These are phyloP conservation scores for Eupithecia abbreviata DNA, from an alignment of 2,888 invertebrate species.

Conservation along the genomic window DNA sequence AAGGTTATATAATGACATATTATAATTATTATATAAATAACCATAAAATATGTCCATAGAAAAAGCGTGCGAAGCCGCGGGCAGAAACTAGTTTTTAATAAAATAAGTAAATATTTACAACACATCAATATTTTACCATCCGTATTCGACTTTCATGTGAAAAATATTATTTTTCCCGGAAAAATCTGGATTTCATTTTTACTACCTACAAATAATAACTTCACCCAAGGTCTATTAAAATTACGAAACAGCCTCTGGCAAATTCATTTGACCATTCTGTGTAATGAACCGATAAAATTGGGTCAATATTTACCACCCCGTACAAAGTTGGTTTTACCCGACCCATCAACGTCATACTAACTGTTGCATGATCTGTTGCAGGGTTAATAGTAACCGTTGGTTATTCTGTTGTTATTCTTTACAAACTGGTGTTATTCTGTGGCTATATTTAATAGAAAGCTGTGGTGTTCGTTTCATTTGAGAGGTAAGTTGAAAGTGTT, in stretches of 20 bases:
- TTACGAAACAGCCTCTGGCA: conserved; percentile 26
- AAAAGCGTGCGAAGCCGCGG: too few species aligned
- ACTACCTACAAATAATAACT: conserved; percentile 17
- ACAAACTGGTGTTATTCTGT: conserved; percentile 15
- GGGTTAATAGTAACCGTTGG: conserved; percentile 14
- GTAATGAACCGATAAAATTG: conserved; percentile 31
- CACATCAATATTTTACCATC: background rate
- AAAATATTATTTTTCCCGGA: background rate
- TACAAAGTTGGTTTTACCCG: background rate
- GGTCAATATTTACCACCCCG: conserved; percentile 34
- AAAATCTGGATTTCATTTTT: background rate
- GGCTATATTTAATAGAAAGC: conserved; percentile 4
- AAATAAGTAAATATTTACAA: background rate
- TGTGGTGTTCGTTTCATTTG: background rate
- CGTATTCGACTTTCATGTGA: background rate
- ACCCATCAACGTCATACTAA: background rate
- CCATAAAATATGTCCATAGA: too few species aligned
- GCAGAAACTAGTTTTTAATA: too few species aligned
- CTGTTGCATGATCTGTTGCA: background rate
- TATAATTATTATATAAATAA: too few species aligned
- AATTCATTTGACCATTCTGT: conserved; percentile 27
- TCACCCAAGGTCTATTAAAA: conserved; percentile 27
- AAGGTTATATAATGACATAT: too few species aligned
- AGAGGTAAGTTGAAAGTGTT: background rate
- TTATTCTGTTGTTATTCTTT: conserved; percentile 7